A percentile compares a stretch with the other conserved stretches of the same genome.
phyloP scores from a whole-genome alignment of 2,797 vertebrate species.

The Leucoraja ocellata region DNA sequence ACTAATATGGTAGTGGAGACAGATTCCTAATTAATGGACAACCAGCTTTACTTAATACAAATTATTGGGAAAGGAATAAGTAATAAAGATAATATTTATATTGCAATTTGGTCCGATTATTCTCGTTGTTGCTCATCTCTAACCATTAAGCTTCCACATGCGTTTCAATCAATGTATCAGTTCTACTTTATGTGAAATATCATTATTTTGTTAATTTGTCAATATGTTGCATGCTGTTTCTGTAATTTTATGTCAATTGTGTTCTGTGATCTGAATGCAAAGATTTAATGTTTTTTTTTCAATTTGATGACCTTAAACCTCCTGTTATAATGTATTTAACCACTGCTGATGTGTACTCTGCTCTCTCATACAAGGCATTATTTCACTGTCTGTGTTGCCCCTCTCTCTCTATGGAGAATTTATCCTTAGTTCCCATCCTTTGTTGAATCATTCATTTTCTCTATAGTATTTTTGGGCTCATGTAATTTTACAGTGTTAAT shows the following conservation, averaged over 20 bases:
- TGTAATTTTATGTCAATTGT: neutral
- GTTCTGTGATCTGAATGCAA: neutral
- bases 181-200: neutral
- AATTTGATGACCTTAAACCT: neutral
- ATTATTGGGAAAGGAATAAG: conserved; percentile 4
- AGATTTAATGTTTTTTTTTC: neutral
- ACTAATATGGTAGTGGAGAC: neutral
- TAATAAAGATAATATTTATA: neutral
- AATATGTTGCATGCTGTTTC: neutral
- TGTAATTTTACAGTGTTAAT: neutral
- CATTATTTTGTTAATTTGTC: neutral
- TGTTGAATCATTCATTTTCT: neutral
- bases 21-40: neutral
- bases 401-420: neutral
- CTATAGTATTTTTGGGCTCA: neutral
- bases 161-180: neutral
- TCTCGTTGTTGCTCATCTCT: neutral
- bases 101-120: neutral
- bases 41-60: conserved; percentile 8
- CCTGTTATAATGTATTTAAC: neutral
- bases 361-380: neutral
- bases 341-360: neutral
- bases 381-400: neutral
- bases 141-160: neutral
- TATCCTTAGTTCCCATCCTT: neutral